A percentile compares a stretch with the other conserved stretches of the same genome.
Conservation (phyloP, 2,888 invertebrate species). For the Polyploca ridens region DNA sequence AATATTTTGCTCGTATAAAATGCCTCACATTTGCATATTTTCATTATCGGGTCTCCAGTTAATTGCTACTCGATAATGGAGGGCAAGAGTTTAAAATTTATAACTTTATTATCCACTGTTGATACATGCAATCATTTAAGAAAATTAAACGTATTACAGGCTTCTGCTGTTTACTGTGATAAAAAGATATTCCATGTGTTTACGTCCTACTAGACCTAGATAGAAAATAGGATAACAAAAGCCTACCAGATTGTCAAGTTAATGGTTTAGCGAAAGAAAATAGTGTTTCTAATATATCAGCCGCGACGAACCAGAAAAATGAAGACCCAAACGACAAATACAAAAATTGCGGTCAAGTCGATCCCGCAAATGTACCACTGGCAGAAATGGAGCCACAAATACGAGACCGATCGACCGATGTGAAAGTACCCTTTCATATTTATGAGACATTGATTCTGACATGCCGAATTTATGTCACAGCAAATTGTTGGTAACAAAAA, state of each 20-base stretch:
- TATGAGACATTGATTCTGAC: constrained; percentile 23
- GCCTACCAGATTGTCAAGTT: neutral
- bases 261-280: neutral
- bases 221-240: neutral
- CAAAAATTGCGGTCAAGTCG: neutral
- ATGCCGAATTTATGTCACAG: constrained; percentile 31
- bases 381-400: constrained; percentile 2
- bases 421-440: constrained; percentile 19
- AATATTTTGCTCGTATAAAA: no score
- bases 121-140: neutral
- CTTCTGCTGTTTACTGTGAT: no score
- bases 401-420: constrained; percentile 2
- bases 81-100: neutral
- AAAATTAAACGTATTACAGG: no score
- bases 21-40: neutral
- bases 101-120: neutral
- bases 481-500: constrained; percentile 24
- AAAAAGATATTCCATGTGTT: no score
- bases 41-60: neutral
- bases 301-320: neutral
- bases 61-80: neutral
- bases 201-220: no score
- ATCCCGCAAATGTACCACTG: constrained; percentile 1
- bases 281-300: neutral
- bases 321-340: neutral